phyloP scores from a whole-genome alignment of 1,140 invertebrate genomes.

The Drosophila erecta region DNA sequence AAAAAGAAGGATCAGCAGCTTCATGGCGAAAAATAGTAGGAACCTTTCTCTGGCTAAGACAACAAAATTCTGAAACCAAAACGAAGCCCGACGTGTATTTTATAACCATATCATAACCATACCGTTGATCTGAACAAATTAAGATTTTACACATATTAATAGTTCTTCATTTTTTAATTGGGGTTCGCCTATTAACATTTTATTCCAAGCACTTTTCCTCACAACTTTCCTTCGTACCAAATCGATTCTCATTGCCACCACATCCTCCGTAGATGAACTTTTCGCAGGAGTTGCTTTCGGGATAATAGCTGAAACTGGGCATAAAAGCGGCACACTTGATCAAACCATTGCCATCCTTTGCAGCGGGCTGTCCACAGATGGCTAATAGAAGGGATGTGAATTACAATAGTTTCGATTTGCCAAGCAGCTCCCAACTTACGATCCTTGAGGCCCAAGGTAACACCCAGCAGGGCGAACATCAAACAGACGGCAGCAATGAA shows the following conservation, averaged over 20 bases:
- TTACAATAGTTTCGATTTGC: background rate
- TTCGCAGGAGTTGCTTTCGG: conserved; percentile 88
- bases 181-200: too few relatives aligned
- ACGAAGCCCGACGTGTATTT: too few relatives aligned
- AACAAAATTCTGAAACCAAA: too few relatives aligned
- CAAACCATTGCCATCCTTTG: conserved; percentile 57
- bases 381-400: conserved; percentile 9
- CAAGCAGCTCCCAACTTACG: conserved; percentile 22
- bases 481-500: conserved; percentile 46
- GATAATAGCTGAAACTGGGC: conserved; percentile 92
- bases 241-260: conserved; percentile 95
- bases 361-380: conserved; percentile 32
- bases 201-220: too few relatives aligned
- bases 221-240: conserved; percentile 76
- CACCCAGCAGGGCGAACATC: conserved; percentile 53
- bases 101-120: too few relatives aligned
- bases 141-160: too few relatives aligned
- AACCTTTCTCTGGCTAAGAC: too few relatives aligned
- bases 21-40: too few relatives aligned
- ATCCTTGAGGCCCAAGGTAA: conserved; percentile 50
- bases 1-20: too few relatives aligned
- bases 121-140: too few relatives aligned
- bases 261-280: conserved; percentile 92
- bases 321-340: conserved; percentile 49
- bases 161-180: too few relatives aligned